Evolutionary conservation across 2,797 vertebrate species (phyloP).

Genomic region (Platalea minor): DNA sequence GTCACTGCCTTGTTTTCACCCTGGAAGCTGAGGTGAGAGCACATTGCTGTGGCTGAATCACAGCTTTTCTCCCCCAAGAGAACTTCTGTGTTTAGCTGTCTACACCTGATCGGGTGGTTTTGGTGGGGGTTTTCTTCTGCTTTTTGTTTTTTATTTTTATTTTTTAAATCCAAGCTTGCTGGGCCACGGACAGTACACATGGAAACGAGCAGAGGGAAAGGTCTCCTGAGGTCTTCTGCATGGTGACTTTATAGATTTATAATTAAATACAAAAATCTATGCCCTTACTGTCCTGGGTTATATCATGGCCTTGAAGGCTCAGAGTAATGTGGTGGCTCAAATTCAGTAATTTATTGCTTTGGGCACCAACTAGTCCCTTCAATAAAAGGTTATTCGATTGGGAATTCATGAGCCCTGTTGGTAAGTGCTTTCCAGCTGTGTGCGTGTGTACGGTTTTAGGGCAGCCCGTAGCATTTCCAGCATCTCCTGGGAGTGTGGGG

Average conservation of each 20-base stretch:
- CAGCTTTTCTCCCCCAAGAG: rapidly evolving
- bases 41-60: not conserved
- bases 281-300: not conserved
- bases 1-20: not conserved
- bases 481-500: not conserved
- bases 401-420: not conserved
- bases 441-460: not conserved
- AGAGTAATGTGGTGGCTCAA: not conserved
- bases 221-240: not conserved
- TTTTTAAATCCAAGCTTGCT: not conserved
- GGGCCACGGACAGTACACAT: not conserved
- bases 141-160: rapidly evolving
- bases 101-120: no score
- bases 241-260: not conserved
- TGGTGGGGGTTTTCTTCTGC: not conserved
- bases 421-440: not conserved
- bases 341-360: not conserved
- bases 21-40: not conserved
- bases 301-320: not conserved
- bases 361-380: not conserved
- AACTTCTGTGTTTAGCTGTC: not conserved
- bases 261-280: not conserved
- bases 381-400: not conserved
- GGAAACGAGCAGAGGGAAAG: not conserved
- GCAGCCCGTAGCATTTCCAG: not conserved